These are phyloP conservation scores for Steromphala cineraria DNA, from an alignment of 2,888 invertebrate genomes.

Conservation along the genomic window DNA sequence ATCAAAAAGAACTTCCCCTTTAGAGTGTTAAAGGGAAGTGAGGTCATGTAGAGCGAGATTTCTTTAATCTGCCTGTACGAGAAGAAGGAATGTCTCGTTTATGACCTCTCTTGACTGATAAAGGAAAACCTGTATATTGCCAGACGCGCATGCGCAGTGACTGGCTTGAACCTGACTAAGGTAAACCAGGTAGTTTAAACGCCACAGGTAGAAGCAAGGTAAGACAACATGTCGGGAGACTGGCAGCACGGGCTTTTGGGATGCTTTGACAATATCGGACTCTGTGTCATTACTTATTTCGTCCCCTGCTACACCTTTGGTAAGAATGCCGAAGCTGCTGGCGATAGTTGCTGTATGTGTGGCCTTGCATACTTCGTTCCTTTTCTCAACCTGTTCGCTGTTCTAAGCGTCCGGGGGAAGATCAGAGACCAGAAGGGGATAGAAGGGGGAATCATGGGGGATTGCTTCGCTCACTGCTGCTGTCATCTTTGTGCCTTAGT, in stretches of 20 bases:
- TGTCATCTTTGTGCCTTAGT: slow-evolving; percentile 57
- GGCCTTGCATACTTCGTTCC: slow-evolving; percentile 52
- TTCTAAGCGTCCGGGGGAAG: slow-evolving; percentile 46
- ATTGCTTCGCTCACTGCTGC: slow-evolving; percentile 46
- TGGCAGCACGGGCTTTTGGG: slow-evolving; percentile 46
- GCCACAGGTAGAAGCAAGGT: too few species aligned
- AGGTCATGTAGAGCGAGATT: too few species aligned
- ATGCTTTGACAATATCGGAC: slow-evolving; percentile 47
- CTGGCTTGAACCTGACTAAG: too few species aligned
- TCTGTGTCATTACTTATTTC: slow-evolving; percentile 48
- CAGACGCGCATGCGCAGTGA: too few species aligned
- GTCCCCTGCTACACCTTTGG: slow-evolving; percentile 54
- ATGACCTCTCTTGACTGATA: too few species aligned
- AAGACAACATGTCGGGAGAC: background rate
- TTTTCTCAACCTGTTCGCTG: slow-evolving; percentile 41
- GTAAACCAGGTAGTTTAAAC: too few species aligned
- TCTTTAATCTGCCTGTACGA: too few species aligned
- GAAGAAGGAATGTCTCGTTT: too few species aligned
- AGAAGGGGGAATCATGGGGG: slow-evolving; percentile 44
- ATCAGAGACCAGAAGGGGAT: slow-evolving; percentile 52
- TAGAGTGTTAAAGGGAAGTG: too few species aligned
- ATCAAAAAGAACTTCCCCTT: too few species aligned
- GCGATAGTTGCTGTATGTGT: slow-evolving; percentile 59
- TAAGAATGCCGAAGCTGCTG: slow-evolving; percentile 61
- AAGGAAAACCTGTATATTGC: too few species aligned